These are phyloP conservation scores for Muscicapa adusta DNA, from an alignment of 2,113 vertebrate genomes.

Conservation along the genomic window DNA sequence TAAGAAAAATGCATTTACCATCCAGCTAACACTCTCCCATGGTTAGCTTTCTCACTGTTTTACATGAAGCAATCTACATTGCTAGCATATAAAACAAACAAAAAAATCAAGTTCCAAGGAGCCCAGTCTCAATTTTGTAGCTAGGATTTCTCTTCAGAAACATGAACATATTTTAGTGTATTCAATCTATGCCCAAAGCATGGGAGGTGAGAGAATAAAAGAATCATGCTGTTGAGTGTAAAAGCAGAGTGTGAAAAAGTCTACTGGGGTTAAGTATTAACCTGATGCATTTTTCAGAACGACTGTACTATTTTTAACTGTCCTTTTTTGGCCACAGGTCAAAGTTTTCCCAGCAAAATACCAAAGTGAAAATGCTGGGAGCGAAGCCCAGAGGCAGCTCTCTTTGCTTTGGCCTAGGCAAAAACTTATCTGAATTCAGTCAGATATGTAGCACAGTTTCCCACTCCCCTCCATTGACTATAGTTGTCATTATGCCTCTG, in stretches of 20 bases:
- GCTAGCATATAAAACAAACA: neutral
- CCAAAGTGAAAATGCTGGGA: constrained; percentile 67
- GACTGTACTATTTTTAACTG: constrained; percentile 74
- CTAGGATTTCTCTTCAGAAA: neutral
- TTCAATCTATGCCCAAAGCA: neutral
- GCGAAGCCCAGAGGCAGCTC: constrained; percentile 50
- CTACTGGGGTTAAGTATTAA: constrained; percentile 52
- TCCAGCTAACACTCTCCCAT: neutral
- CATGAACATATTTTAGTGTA: neutral
- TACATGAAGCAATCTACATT: neutral
- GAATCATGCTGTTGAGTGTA: neutral
- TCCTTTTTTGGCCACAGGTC: constrained; percentile 73
- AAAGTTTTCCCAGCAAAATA: constrained; percentile 74
- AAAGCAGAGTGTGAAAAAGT: constrained; percentile 46
- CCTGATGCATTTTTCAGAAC: constrained; percentile 65
- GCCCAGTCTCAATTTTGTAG: neutral
- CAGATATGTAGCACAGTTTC: neutral
- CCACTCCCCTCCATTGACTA: neutral
- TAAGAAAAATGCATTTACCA: neutral
- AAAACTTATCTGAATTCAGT: constrained; percentile 13
- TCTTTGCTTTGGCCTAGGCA: constrained; percentile 37
- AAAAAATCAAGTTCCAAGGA: neutral
- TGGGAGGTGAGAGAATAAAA: neutral
- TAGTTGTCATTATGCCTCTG: neutral
- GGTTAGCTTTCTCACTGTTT: neutral